phyloP scores from a whole-genome alignment of 2,113 vertebrate species.

The Rhea pennata region DNA sequence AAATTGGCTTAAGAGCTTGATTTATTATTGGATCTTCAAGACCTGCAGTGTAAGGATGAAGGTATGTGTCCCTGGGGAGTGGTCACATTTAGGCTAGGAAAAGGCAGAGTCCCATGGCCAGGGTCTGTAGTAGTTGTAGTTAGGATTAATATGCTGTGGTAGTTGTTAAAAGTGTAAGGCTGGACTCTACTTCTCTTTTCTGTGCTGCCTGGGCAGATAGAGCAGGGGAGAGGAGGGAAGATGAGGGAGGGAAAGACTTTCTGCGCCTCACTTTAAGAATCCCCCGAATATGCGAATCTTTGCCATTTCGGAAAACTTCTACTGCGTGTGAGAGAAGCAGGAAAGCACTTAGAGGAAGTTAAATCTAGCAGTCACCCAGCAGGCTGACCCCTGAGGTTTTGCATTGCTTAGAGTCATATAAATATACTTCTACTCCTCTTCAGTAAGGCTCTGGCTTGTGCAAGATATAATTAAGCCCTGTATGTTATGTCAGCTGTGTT shows the following conservation, averaged over 20 bases:
- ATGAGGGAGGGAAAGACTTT: background rate
- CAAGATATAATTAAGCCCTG: conserved; percentile 33
- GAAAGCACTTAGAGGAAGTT: background rate
- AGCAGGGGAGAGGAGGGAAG: background rate
- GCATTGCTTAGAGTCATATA: background rate
- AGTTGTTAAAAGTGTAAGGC: background rate
- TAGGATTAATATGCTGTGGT: background rate
- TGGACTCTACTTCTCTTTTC: background rate
- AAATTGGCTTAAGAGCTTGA: background rate
- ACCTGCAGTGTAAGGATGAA: background rate
- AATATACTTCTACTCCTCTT: background rate
- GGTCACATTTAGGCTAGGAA: background rate
- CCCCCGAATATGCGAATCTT: rapidly evolving
- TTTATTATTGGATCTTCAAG: background rate
- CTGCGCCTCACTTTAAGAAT: background rate
- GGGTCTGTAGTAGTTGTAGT: background rate
- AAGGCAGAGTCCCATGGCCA: rapidly evolving
- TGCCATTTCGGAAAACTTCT: background rate
- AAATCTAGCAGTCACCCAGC: background rate
- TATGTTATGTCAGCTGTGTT: conserved; percentile 26
- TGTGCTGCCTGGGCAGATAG: background rate
- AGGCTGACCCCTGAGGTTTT: conserved; percentile 21
- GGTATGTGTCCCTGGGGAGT: background rate
- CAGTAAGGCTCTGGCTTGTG: background rate
- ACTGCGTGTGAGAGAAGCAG: background rate